These are phyloP conservation scores for Parus major DNA, from an alignment of 2,113 vertebrate species.

Conservation along the genomic window DNA sequence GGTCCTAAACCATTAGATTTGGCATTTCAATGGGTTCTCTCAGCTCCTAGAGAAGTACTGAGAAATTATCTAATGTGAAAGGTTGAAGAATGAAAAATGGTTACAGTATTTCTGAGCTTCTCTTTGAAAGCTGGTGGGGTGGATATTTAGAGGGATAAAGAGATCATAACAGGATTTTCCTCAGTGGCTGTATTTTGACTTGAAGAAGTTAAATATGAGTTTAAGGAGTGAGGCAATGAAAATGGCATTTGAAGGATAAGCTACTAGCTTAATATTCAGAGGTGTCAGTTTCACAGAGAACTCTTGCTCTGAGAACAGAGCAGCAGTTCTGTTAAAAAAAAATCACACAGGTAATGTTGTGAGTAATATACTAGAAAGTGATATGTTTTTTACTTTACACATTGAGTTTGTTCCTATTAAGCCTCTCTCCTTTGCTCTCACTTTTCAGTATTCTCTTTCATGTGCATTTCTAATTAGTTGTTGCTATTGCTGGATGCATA, in stretches of 20 bases:
- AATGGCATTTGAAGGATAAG: not conserved
- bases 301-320: not conserved
- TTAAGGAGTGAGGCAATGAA: not conserved
- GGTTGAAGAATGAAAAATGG: not conserved
- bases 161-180: not conserved
- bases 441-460: not conserved
- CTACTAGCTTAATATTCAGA: not conserved
- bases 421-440: not conserved
- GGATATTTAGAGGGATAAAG: not conserved
- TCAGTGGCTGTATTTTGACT: not conserved
- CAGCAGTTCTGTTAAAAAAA: not conserved
- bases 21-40: not conserved
- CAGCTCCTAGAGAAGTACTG: not conserved
- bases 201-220: not conserved
- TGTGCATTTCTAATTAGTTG: not conserved
- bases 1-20: not conserved
- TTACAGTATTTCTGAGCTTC: not conserved
- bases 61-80: not conserved
- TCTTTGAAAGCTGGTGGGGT: not conserved
- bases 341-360: not conserved
- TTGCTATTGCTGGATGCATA: not conserved
- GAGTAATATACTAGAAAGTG: not conserved
- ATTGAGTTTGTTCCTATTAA: not conserved
- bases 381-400: not conserved
- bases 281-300: not conserved